Base-by-base conservation (phyloP, 2,113 vertebrate genomes). In the Calidris pugnax region DNA sequence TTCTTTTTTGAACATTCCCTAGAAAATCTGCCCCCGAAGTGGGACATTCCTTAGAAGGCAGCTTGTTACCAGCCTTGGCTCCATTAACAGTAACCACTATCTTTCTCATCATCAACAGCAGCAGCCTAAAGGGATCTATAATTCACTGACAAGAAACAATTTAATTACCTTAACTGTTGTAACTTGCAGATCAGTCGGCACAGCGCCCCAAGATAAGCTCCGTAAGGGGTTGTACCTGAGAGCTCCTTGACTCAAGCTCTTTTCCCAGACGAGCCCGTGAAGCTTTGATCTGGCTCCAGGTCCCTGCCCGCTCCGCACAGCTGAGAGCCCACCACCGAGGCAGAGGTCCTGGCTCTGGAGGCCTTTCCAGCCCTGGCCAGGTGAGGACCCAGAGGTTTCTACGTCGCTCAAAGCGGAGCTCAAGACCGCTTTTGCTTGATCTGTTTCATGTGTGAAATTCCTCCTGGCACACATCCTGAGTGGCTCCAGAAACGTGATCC, bases 361-460 rank as follows among this genome's bases (percentile, higher is more conserved):
- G 23, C n/a, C 6, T 10, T 57, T 50, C 55, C 50, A 50, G 50
- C 1, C 5, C 51, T 45, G 30, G 18, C 68, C 92, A 93, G 80
- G 64, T 94, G 86, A 92, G 35, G 20, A 67, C 51, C 7, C 2
- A 33, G 41, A 72, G 28, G 14, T 56, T 83, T 80, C 50, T 48
- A 9, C 39, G 21, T 26, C 0, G 0, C 32, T 87, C 72, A 48
- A 7, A 87, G 24, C 3, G 1, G 48, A 75, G 26, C 45, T 91
- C 41, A 47, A 77, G 79, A 43, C 56, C 2, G 4, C 28, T 95
- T 80, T 64, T 64, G 77, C 76, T 69, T 82, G 85, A 60, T 92
- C 60, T 89, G 62, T 72, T 78, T 95, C 60, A 45, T 45, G 66
- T 95, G 80, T 92, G 73, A 94, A 95, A 85, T 87, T 82, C 57